A percentile compares a stretch with the other conserved stretches of the same genome.
Evolutionary conservation across 2,888 invertebrate genomes (phyloP).

Genomic region (Lasioglossum calceatum): DNA sequence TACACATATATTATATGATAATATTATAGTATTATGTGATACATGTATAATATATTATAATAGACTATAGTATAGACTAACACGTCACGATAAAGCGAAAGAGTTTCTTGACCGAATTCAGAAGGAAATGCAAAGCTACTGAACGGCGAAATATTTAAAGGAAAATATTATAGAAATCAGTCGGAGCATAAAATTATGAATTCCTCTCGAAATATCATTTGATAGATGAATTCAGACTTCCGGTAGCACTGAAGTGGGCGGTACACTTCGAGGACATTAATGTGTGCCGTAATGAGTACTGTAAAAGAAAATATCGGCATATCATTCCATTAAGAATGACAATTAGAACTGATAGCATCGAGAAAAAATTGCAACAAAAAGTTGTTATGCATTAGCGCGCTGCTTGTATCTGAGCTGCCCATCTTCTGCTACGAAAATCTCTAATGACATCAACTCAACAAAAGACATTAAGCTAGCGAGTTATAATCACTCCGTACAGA

Average conservation of each 20-base stretch:
- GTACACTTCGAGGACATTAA: background rate
- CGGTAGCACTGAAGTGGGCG: background rate
- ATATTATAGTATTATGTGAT: too few relatives aligned
- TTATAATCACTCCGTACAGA: background rate
- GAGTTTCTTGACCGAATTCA: too few relatives aligned
- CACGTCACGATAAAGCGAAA: too few relatives aligned
- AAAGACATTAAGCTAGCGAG: background rate
- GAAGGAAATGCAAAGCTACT: background rate
- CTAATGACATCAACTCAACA: background rate
- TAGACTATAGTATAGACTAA: too few relatives aligned
- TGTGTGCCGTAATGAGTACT: background rate
- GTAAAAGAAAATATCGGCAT: background rate
- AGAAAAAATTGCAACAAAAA: background rate
- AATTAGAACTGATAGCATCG: background rate
- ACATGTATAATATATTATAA: too few relatives aligned
- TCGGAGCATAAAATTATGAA: background rate
- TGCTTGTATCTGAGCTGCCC: background rate
- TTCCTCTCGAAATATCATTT: background rate
- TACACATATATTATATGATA: too few relatives aligned
- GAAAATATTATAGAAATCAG: background rate
- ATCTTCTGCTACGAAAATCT: background rate
- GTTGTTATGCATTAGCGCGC: background rate
- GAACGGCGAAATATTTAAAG: background rate
- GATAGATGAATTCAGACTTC: background rate
- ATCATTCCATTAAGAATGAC: background rate